Evolutionary conservation across 2,888 invertebrate genomes (phyloP), one percentile per base, ranked within the genome.

Genomic region (Oxytorus armatus): DNA sequence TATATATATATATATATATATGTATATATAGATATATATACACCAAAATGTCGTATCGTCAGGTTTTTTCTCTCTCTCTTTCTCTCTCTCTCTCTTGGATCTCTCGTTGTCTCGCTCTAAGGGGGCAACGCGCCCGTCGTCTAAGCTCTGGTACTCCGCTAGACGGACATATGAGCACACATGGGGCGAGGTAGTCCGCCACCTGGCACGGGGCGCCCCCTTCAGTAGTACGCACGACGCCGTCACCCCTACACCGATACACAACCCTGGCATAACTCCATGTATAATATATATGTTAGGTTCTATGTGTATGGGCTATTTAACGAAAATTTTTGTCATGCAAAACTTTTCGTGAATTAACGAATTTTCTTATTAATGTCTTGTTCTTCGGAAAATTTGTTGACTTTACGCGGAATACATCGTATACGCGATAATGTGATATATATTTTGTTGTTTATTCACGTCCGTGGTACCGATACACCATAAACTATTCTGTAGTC

Each of bases 121-220:
- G 68, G 70, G 77, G 68, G 80, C 68, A 77, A 73, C 66, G 72
- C 16, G 80, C 76, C 66, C 66, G 44, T 73, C 61, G 73, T 72
- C 11, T 33, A 55, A 39, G n/a, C n/a, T n/a, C 55, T 29, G 21
- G 69, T 55, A 77, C 76, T 76, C 11, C 72, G 53, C 21, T 75
- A 80, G 81, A 81, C 80, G 81, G 77, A 83, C 83, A 84, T 84
- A 77, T 83, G 84, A 81, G 84, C 82, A 84, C 88, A 89, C 89
- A 90, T 88, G 88, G 89, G 87, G 87, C 87, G 86, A 77, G 69
- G 78, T 84, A 87, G 88, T 85, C 3, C 87, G 86, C 90, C 91
- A 91, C 91, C 90, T 91, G 91, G 91, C 88, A 86, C 70, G 82
- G 80, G 2, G 29, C 78, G 82, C 86, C 84, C 84, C 83, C 76